Evolutionary conservation across 2,113 vertebrate genomes (phyloP).

Genomic region (Martes martes): DNA sequence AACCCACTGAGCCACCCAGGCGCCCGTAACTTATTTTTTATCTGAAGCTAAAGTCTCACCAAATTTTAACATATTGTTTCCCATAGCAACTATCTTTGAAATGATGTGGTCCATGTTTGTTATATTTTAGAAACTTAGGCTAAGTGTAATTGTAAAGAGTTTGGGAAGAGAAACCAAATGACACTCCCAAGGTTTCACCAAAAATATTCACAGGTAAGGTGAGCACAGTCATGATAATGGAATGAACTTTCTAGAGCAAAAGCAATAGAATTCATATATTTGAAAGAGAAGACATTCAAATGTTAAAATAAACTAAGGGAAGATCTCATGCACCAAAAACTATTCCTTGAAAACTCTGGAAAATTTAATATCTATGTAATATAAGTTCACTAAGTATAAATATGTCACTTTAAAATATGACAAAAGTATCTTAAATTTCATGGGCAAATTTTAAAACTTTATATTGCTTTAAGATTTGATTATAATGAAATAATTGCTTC

Average conservation of each 20-base stretch:
- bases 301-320: background rate
- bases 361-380: background rate
- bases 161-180: background rate
- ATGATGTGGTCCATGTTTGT: background rate
- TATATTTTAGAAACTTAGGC: background rate
- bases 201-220: background rate
- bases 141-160: background rate
- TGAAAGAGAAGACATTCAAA: background rate
- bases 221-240: background rate
- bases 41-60: background rate
- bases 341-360: background rate
- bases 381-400: background rate
- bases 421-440: background rate
- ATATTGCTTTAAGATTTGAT: background rate
- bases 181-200: background rate
- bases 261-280: slow-evolving; percentile 27
- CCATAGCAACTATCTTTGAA: background rate
- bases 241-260: background rate
- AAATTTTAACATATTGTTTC: background rate
- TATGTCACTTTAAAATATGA: background rate
- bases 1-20: too few species aligned
- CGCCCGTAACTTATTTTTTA: background rate
- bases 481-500: background rate
- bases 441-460: background rate
- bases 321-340: background rate